phyloP scores from a whole-genome alignment of 2,797 vertebrate species.

The Pogonophryne albipinna region DNA sequence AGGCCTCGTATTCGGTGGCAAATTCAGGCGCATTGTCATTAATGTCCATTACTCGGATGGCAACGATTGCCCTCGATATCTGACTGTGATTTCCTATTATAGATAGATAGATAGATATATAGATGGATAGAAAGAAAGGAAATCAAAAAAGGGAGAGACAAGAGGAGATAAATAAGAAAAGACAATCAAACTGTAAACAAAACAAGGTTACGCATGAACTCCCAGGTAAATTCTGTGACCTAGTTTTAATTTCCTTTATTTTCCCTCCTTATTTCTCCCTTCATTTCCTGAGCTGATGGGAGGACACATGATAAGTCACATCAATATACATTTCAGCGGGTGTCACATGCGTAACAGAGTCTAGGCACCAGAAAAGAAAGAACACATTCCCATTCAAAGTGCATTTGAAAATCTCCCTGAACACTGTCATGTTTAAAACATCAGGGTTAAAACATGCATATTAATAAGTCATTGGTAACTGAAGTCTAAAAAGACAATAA shows the following conservation, averaged over 20 bases:
- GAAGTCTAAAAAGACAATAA: slow-evolving; percentile 91
- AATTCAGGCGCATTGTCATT: slow-evolving; percentile 99
- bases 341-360: slow-evolving; percentile 79
- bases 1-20: slow-evolving; percentile 93
- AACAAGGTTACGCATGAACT: slow-evolving; percentile 61
- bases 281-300: slow-evolving; percentile 73
- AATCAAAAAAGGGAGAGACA: slow-evolving; percentile 2
- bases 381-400: slow-evolving; percentile 70
- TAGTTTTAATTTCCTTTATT: slow-evolving; percentile 78
- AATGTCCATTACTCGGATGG: slow-evolving; percentile 97
- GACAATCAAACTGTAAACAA: slow-evolving; percentile 36
- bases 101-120: slow-evolving; percentile 55
- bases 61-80: slow-evolving; percentile 94
- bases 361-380: slow-evolving; percentile 43
- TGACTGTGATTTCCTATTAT: slow-evolving; percentile 96
- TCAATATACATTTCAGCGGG: slow-evolving; percentile 75
- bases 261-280: slow-evolving; percentile 63
- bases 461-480: slow-evolving; percentile 89
- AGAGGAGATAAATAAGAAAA: slow-evolving; percentile 21
- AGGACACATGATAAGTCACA: slow-evolving; percentile 74
- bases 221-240: slow-evolving; percentile 75
- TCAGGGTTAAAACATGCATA: slow-evolving; percentile 89
- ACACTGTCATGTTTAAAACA: slow-evolving; percentile 85
- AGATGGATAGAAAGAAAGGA: slow-evolving; percentile 38
- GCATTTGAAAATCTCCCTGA: slow-evolving; percentile 81